Base-by-base conservation (phyloP, 1,140 invertebrate species). In the Atta texana region DNA sequence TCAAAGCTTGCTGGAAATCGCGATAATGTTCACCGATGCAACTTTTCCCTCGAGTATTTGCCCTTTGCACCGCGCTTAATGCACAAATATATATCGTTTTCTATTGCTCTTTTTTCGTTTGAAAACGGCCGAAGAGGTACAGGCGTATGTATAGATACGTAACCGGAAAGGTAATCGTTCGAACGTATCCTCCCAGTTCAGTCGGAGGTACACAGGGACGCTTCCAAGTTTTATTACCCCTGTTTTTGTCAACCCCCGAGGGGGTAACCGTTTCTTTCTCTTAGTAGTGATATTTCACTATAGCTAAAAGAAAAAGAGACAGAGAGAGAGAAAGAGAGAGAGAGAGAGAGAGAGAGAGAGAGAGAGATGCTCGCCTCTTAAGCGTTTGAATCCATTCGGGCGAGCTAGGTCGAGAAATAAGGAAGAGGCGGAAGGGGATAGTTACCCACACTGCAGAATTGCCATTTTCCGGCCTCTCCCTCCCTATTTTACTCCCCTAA, bases 381-480 rank as follows among this genome's bases (percentile, higher is more conserved):
- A 93, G 88, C 91, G 89, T 88, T 92, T 90, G 82, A 89, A 90
- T 86, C 76, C 91, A 87, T 89, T 86, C 85, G 77, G 14, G 49
- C 59, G 82, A 76, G 68, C 57, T 64, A 61, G 77, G 66, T 61
- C 66, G 76, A 28, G 64, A 61, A 64, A 63, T 74, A 85, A 64
- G n/a, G 53, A 34, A 31, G 59, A 24, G 34, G 57, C 31, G n/a
- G 85, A 28, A 34, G 57, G 59, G 69, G 63, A 69, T 92, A 92
- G 92, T 93, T 90, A 87, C 78, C 91, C 93, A 91, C 91, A 91
- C 86, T 92, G 93, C 91, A 92, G 91, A 92, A 93, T 94, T 92
- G 92, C 92, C 90, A 92, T 93, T 93, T 93, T 92, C 92, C 92
- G 90, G 55, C 87, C 66, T 85, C 87, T 74, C 87, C 61, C 85